These are phyloP conservation scores for Aspiorhynchus laticeps DNA, from an alignment of 2,113 vertebrate species.

Conservation along the genomic window DNA sequence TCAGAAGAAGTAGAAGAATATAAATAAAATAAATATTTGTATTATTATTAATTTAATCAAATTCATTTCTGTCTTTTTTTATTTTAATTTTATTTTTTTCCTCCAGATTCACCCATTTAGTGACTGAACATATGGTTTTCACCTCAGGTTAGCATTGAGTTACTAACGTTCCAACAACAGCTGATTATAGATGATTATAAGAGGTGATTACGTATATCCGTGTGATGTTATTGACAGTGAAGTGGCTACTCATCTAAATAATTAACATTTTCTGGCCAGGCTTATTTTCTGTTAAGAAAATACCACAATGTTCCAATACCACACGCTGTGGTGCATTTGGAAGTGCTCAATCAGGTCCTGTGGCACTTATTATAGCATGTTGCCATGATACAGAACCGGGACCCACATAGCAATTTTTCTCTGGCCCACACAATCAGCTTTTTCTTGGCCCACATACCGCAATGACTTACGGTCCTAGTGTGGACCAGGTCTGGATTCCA, in stretches of 20 bases:
- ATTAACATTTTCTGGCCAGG: neutral
- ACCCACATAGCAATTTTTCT: no score
- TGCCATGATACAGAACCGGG: constrained; percentile 5
- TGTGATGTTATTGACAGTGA: neutral
- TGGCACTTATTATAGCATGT: neutral
- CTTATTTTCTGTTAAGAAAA: neutral
- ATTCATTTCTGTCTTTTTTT: no score
- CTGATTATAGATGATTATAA: neutral
- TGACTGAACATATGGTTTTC: neutral
- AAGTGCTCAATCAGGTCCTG: neutral
- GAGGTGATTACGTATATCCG: neutral
- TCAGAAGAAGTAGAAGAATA: no score
- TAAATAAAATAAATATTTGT: no score
- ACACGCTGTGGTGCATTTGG: neutral
- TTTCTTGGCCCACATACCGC: no score
- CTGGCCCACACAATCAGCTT: no score
- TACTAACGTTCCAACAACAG: neutral
- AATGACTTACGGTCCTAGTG: no score
- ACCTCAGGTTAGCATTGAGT: neutral
- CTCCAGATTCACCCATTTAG: neutral
- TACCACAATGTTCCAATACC: no score
- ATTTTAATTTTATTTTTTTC: no score
- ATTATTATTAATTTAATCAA: no score
- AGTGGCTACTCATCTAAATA: constrained; percentile 6
- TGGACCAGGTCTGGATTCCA: no score